Evolutionary conservation across 1,140 invertebrate species (phyloP), one percentile per base, ranked within the genome.

Genomic region (Meloidogyne chitwoodi): DNA sequence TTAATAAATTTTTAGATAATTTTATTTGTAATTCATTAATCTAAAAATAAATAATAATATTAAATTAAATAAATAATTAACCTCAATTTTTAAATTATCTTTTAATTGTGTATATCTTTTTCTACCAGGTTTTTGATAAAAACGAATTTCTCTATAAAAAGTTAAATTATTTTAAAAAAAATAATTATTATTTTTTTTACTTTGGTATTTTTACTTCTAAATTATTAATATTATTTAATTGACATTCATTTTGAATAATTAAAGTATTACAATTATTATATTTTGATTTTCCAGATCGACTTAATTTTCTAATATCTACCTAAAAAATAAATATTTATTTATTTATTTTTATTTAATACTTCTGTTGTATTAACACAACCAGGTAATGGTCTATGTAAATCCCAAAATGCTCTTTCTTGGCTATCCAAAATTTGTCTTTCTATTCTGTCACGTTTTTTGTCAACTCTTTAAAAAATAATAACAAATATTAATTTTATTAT

Each of bases 361-460:
- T 99, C 96, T 0, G 96, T 99, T 11, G 96, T 99, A 89, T 98
- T 98, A 4, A 99, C 94, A 89, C 94, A 97, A 27, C 96, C 96
- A 48, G 96, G 96, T 91, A 98, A 95, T 34, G 96, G 97, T 85
- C 96, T 90, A 88, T 99, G 95, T 0, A 99, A 77, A 88, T 99
- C 96, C 97, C 97, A 99, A 88, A 99, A 99, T 0, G 96, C 96
- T 85, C 96, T 90, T 88, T 99, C 97, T 88, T 99, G 97, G 85
- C 94, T 97, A 88, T 99, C 97, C 26, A 99, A 88, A 41, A 99
- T 95, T 89, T 99, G 98, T 66, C 96, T 89, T 88, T 99, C 97
- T 78, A 98, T 88, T 87, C 98, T 98, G 87, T 99, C 96, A 67
- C 96, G 90, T 86, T 99, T 99, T 88, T 98, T 98, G 88, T 99